Evolutionary conservation across 2,888 invertebrate genomes (phyloP).

Genomic region (Rhagonycha fulva): DNA sequence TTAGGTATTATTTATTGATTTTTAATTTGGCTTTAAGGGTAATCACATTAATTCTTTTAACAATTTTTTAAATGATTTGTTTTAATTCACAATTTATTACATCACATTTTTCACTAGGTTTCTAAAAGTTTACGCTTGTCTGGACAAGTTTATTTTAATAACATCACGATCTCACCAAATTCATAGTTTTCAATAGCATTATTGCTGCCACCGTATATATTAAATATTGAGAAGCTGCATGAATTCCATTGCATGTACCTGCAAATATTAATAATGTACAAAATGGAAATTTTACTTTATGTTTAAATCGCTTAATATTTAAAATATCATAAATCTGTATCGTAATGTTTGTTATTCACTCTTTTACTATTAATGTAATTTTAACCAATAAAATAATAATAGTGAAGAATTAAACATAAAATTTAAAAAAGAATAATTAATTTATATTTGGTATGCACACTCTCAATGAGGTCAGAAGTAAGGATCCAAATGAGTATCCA

Average conservation of each 20-base stretch:
- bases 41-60: conserved; percentile 25
- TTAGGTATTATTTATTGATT: conserved; percentile 18
- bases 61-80: conserved; percentile 22
- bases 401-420: no score
- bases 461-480: no score
- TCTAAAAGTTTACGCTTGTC: conserved; percentile 13
- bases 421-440: no score
- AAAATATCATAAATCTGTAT: no score
- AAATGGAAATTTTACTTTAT: background rate
- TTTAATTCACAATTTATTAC: conserved; percentile 25
- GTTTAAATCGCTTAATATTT: background rate
- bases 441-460: no score
- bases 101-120: conserved; percentile 28
- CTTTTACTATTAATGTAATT: no score
- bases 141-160: conserved; percentile 17
- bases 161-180: conserved; percentile 23
- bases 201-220: conserved; percentile 7
- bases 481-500: no score
- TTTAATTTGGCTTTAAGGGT: conserved; percentile 21
- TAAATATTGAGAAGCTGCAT: conserved; percentile 24
- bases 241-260: conserved; percentile 33
- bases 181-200: conserved; percentile 16
- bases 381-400: no score
- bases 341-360: no score
- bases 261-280: conserved; percentile 6